These are phyloP conservation scores for Tetraodon nigroviridis DNA, from an alignment of 2,113 vertebrate species.

Conservation along the genomic window DNA sequence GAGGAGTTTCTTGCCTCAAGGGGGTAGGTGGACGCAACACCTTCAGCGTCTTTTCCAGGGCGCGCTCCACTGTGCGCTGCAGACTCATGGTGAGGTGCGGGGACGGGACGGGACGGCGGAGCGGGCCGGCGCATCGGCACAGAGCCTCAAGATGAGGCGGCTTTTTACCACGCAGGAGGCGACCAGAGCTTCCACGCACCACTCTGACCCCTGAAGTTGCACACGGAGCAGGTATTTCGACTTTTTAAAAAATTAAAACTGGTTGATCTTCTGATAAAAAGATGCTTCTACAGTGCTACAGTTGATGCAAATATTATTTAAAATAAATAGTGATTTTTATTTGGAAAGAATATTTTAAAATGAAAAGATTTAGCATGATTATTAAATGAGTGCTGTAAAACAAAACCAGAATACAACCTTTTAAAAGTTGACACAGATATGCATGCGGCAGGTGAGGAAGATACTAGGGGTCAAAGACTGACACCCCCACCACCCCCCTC, in stretches of 20 bases:
- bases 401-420: too few species aligned
- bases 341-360: too few species aligned
- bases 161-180: conserved; percentile 28
- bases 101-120: conserved; percentile 8
- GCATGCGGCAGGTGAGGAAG: too few species aligned
- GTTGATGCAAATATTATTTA: too few species aligned
- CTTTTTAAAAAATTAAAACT: not conserved
- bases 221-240: conserved; percentile 33
- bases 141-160: conserved; percentile 30
- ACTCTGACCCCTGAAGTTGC: conserved; percentile 29
- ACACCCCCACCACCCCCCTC: too few species aligned
- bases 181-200: conserved; percentile 18
- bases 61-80: conserved; percentile 39
- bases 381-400: too few species aligned
- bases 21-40: conserved; percentile 64
- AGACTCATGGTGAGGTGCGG: conserved; percentile 47
- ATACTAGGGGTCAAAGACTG: too few species aligned
- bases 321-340: too few species aligned
- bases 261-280: not conserved
- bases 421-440: too few species aligned
- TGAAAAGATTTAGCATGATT: too few species aligned
- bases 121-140: conserved; percentile 13
- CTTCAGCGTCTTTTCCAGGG: conserved; percentile 65
- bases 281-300: too few species aligned
- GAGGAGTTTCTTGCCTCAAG: conserved; percentile 70